Evolutionary conservation across 92 coral and sea anemone genomes (phyloP).

Genomic region (Epizoanthus stellaris): DNA sequence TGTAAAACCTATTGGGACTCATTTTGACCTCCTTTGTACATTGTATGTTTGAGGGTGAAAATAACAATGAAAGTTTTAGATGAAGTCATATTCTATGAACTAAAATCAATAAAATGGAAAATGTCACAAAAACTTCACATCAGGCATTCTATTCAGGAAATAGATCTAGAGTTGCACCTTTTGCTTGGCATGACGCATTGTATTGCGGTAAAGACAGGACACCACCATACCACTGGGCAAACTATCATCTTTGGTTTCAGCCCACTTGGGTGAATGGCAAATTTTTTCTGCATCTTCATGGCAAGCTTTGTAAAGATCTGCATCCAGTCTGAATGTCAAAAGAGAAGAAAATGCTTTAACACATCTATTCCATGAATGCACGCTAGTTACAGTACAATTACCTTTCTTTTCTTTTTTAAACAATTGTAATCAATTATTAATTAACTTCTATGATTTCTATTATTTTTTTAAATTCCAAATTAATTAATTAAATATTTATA

Average conservation of each 20-base stretch:
- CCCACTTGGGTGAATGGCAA: slow-evolving; percentile 60
- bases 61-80: too few relatives aligned
- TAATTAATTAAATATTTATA: too few relatives aligned
- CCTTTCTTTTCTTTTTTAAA: too few relatives aligned
- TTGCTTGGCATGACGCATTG: slow-evolving; percentile 46
- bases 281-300: slow-evolving; percentile 68
- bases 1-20: too few relatives aligned
- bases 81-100: too few relatives aligned
- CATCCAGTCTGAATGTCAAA: slow-evolving; percentile 74
- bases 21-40: too few relatives aligned
- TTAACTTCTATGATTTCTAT: too few relatives aligned
- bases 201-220: slow-evolving; percentile 89
- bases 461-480: too few relatives aligned
- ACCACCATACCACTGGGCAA: slow-evolving; percentile 81
- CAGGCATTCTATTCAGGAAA: neutral
- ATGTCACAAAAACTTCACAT: neutral
- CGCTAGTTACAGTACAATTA: too few relatives aligned
- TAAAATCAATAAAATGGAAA: neutral
- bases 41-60: too few relatives aligned
- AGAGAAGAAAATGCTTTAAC: neutral
- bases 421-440: too few relatives aligned
- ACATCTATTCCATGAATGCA: too few relatives aligned
- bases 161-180: slow-evolving; percentile 20
- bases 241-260: slow-evolving; percentile 61
- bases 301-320: slow-evolving; percentile 77